Evolutionary conservation across 2,797 vertebrate genomes (phyloP).

Genomic region (Vipera ursinii): DNA sequence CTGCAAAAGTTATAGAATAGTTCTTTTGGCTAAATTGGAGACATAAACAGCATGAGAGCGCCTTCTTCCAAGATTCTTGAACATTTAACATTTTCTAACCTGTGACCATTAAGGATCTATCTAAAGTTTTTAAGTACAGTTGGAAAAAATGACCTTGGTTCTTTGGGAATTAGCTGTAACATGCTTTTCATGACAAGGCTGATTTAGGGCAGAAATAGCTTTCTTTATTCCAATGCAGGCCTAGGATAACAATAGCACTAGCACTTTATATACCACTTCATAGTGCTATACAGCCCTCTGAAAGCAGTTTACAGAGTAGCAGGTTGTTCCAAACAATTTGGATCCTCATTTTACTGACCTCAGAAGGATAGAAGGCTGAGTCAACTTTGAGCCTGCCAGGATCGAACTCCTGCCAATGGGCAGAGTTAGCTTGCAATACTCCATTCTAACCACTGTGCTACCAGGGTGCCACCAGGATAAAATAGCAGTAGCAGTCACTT

Average conservation of each 20-base stretch:
- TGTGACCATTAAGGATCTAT: neutral
- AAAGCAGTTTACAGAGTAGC: no score
- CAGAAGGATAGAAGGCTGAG: no score
- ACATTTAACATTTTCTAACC: neutral
- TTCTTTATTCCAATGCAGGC: neutral
- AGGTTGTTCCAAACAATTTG: no score
- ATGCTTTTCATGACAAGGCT: neutral
- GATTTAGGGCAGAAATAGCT: neutral
- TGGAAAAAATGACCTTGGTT: neutral
- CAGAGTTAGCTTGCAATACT: no score
- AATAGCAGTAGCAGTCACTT: neutral
- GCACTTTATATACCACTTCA: no score
- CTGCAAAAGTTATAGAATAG: neutral
- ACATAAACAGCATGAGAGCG: neutral
- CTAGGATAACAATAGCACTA: no score
- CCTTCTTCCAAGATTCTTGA: neutral
- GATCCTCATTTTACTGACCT: no score
- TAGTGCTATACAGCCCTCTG: no score
- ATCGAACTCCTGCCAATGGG: no score
- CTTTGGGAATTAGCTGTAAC: neutral
- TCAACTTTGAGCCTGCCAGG: no score
- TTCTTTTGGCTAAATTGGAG: neutral
- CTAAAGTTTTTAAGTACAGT: neutral
- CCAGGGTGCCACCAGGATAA: neutral
- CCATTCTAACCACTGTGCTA: no score